Evolutionary conservation across 2,888 invertebrate genomes (phyloP).

Genomic region (Nebria brevicollis): DNA sequence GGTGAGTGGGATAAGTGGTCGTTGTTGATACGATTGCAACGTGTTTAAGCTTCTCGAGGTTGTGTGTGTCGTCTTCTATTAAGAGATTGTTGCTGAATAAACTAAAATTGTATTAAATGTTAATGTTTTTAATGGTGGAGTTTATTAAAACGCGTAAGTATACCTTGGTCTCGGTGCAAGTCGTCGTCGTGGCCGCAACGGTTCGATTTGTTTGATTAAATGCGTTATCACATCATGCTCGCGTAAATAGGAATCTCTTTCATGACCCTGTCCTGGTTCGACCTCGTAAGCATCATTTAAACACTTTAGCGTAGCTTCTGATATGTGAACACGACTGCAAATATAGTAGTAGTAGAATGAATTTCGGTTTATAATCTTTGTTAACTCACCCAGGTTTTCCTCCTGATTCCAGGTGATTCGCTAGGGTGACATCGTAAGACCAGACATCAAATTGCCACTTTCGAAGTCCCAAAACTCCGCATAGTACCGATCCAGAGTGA

Average conservation of each 20-base stretch:
- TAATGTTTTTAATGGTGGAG: not conserved
- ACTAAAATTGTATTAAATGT: constrained; percentile 52
- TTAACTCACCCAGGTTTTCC: constrained; percentile 89
- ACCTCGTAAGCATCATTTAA: constrained; percentile 91
- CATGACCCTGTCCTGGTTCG: constrained; percentile 89
- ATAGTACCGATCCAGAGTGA: constrained; percentile 94
- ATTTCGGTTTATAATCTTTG: not conserved
- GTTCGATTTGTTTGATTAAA: constrained; percentile 85
- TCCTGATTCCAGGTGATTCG: constrained; percentile 97
- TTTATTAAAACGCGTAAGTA: constrained; percentile 5
- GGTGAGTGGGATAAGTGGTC: constrained; percentile 53
- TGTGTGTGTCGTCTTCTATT: constrained; percentile 57
- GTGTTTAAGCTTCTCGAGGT: constrained; percentile 50
- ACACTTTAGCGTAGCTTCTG: constrained; percentile 86
- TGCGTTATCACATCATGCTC: constrained; percentile 89
- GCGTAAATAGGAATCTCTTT: constrained; percentile 83
- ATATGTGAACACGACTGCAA: constrained; percentile 94
- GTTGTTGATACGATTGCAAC: constrained; percentile 55
- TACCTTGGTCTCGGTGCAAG: constrained; percentile 65
- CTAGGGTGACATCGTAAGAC: constrained; percentile 95
- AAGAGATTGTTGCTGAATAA: constrained; percentile 62
- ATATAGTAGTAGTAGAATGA: constrained; percentile 20
- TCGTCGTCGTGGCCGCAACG: constrained; percentile 69
- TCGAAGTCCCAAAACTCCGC: constrained; percentile 91
- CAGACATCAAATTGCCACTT: constrained; percentile 96